Conservation (phyloP, 2,797 vertebrate species). For the Pempheris klunzingeri region DNA sequence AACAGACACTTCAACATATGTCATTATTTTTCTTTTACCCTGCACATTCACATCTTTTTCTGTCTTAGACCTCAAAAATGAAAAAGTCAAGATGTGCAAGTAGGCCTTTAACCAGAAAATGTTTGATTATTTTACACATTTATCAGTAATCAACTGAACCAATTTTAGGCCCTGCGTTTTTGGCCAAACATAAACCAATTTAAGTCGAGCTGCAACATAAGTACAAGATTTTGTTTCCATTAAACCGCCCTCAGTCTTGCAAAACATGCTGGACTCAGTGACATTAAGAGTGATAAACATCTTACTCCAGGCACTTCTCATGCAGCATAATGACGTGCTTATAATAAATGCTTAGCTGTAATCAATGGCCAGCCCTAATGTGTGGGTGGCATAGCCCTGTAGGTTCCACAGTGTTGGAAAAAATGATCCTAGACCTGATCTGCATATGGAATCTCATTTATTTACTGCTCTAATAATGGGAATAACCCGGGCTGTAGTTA, state of each 20-base stretch:
- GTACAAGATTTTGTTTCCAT: constrained; percentile 12
- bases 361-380: constrained; percentile 60
- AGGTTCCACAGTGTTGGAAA: constrained; percentile 34
- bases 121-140: too few species aligned
- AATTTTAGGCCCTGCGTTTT: neutral
- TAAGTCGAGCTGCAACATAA: neutral
- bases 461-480: constrained; percentile 54
- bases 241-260: neutral
- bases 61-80: neutral
- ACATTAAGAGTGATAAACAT: constrained; percentile 62
- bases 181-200: neutral
- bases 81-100: neutral
- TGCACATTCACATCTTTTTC: neutral
- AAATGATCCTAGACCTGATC: constrained; percentile 59
- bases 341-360: constrained; percentile 64
- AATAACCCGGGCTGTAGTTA: constrained; percentile 21
- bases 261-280: constrained; percentile 20
- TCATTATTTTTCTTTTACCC: neutral
- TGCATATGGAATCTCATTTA: constrained; percentile 61
- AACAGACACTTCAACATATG: neutral
- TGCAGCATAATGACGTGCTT: constrained; percentile 47
- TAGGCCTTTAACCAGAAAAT: too few species aligned
- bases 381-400: constrained; percentile 50
- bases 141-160: neutral
- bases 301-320: constrained; percentile 44